Evolutionary conservation across 2,113 vertebrate species (phyloP).

Genomic region (Ceratotherium simum): DNA sequence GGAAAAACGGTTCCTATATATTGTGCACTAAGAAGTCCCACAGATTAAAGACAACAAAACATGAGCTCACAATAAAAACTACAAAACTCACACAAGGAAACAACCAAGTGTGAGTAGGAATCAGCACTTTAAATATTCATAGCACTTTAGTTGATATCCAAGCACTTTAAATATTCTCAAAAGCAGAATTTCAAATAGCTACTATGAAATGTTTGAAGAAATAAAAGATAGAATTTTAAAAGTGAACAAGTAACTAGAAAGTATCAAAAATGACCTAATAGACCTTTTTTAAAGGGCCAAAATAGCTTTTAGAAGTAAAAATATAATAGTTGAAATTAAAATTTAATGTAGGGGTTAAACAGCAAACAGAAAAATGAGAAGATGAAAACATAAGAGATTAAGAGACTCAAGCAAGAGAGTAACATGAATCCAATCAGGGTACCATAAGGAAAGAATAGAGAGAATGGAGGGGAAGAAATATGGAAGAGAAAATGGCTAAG

Average conservation of each 20-base stretch:
- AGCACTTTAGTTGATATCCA: not conserved
- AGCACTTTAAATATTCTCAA: constrained; percentile 19
- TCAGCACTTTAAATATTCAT: not conserved
- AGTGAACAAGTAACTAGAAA: not conserved
- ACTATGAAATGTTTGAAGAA: not conserved
- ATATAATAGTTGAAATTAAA: not conserved
- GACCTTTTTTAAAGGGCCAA: not conserved
- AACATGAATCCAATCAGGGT: not conserved
- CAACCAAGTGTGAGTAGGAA: not conserved
- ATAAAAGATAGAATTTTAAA: constrained; percentile 17
- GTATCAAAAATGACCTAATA: not conserved
- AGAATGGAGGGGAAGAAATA: not conserved
- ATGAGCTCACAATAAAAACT: not conserved
- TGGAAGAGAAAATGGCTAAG: not conserved
- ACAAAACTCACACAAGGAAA: constrained; percentile 22
- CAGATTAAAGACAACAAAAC: not conserved
- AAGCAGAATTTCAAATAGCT: not conserved
- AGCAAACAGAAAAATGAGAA: not conserved
- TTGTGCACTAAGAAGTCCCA: not conserved
- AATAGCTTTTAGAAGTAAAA: constrained; percentile 23
- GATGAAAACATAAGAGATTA: not conserved
- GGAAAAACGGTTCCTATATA: not conserved
- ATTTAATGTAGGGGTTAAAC: not conserved
- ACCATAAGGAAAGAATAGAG: not conserved
- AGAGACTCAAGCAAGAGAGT: not conserved